phyloP scores from a whole-genome alignment of 2,888 invertebrate species.

The Cordylochernes scorpioides region DNA sequence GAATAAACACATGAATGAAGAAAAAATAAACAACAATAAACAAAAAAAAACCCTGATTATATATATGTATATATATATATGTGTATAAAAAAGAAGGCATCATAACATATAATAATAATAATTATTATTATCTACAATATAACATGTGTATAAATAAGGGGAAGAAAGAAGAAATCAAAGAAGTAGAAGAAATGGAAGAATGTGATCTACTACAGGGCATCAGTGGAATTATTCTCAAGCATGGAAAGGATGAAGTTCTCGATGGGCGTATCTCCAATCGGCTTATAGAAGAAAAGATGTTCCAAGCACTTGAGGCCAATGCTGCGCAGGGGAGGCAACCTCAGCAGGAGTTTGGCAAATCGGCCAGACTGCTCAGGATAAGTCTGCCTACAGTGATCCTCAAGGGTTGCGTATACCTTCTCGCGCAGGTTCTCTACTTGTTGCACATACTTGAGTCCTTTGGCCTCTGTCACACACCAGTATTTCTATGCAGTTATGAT shows the following conservation, averaged over 20 bases:
- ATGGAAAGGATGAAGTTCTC: constrained; percentile 57
- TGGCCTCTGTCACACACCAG: constrained; percentile 46
- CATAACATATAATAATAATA: too few species aligned
- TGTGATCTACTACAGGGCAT: too few species aligned
- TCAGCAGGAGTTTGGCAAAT: constrained; percentile 71
- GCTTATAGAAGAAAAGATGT: constrained; percentile 74
- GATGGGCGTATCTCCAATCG: constrained; percentile 60
- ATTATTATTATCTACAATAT: too few species aligned
- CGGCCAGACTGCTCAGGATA: constrained; percentile 76
- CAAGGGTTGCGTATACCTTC: constrained; percentile 75
- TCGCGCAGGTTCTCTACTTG: constrained; percentile 68
- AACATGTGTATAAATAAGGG: too few species aligned
- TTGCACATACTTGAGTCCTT: constrained; percentile 51
- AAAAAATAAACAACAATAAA: too few species aligned
- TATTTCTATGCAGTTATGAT: too few species aligned
- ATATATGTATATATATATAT: too few species aligned
- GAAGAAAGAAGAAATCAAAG: too few species aligned
- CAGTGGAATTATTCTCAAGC: constrained; percentile 28
- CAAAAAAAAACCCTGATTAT: too few species aligned
- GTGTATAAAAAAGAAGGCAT: too few species aligned
- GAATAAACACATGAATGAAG: too few species aligned
- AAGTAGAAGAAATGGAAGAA: too few species aligned
- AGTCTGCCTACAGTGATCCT: constrained; percentile 67
- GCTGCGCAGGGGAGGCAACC: constrained; percentile 61
- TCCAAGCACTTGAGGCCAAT: constrained; percentile 81